Base-by-base conservation (phyloP, 2,797 vertebrate species). In the Ptychadena robeensis region DNA sequence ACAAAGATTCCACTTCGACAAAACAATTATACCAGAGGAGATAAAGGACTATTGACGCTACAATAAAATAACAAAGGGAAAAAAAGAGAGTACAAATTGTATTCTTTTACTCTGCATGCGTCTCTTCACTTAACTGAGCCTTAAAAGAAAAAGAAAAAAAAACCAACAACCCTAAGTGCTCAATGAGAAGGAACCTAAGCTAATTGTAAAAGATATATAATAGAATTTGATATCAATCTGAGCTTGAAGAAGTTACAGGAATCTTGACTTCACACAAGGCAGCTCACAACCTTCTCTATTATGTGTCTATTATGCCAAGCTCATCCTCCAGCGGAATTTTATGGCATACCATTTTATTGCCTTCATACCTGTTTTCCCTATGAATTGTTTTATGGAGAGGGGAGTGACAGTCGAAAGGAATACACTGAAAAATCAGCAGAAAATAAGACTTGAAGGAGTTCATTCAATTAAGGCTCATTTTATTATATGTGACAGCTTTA, bases 101-200 rank as follows among this genome's bases (percentile, higher is more conserved):
- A 81, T 84, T 91, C 88, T 88, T 44, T 75, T 57, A 71, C 44
- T 35, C 35, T 86, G 78, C 76, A 86, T 86, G 79, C 74, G 92
- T 90, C 91, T 93, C 92, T 93, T 92, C 83, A 88, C 87, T 86
- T 88, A 85, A 84, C 74, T n/a, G 86, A 92, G 93, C 90, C 88
- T 92, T 92, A 91, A 73, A 77, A 75, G 11, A 67, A 67, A 35
- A 35, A 66, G 25, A 53, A 44, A 66, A 66, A 81, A 66, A n/a
- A n/a, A n/a, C n/a, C n/a, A n/a, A n/a, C n/a, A n/a, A 66, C 2
- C 72, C 63, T 89, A 88, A 86, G 89, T 92, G 92, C 92, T 89
- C 90, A 91, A 86, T 74, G 15, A 80, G 5, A 73, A 67, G 63
- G 83, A 63, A 22, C 72, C 75, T n/a, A 85, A 82, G 79, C 69